These are phyloP conservation scores for Hydrotaea cyrtoneurina DNA, from an alignment of 2,888 invertebrate species.

Conservation along the genomic window DNA sequence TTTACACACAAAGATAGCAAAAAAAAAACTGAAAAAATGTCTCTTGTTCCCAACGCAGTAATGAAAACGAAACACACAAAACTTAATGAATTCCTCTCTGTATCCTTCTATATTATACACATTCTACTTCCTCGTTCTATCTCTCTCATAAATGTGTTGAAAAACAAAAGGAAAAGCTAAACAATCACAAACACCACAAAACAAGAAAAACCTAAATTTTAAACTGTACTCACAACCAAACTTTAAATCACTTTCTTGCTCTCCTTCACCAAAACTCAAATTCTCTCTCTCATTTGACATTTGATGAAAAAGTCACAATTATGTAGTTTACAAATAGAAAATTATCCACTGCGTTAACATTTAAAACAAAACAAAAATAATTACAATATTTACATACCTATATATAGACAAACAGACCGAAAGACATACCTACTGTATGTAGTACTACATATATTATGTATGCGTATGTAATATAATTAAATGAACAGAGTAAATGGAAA, in stretches of 20 bases:
- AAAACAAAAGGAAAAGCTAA: neutral
- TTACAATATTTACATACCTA: constrained; percentile 30
- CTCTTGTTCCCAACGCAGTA: constrained; percentile 54
- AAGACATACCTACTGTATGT: constrained; percentile 36
- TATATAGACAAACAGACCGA: constrained; percentile 50
- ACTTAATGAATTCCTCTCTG: constrained; percentile 36
- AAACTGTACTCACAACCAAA: neutral
- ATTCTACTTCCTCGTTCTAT: constrained; percentile 9
- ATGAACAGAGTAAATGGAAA: constrained; percentile 35
- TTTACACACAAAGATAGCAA: constrained; percentile 14
- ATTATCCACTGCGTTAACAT: constrained; percentile 58
- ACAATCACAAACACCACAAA: constrained; percentile 8
- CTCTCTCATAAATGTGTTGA: neutral
- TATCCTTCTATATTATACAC: constrained; percentile 32
- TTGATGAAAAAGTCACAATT: constrained; percentile 60
- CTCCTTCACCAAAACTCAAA: neutral
- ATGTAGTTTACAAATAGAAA: constrained; percentile 52
- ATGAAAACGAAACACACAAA: constrained; percentile 59
- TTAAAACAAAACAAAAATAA: constrained; percentile 24
- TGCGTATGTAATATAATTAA: constrained; percentile 51
- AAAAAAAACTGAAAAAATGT: constrained; percentile 6
- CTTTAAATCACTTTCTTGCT: neutral
- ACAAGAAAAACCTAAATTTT: neutral
- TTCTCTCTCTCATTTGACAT: constrained; percentile 37
- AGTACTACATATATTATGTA: neutral